Evolutionary conservation across 2,113 vertebrate genomes (phyloP).

Genomic region (Cranoglanis bouderius): DNA sequence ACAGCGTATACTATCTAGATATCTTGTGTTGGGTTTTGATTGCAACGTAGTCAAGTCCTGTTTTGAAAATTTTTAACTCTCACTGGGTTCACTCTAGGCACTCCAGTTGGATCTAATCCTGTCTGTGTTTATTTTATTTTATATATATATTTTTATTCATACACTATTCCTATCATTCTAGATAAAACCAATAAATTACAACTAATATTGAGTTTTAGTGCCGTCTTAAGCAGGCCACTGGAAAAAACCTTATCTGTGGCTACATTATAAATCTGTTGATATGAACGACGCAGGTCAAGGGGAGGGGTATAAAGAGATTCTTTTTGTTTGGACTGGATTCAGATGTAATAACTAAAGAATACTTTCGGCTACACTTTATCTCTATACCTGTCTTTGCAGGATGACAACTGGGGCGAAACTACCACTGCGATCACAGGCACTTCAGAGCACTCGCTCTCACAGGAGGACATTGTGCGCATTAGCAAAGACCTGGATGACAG

Average conservation of each 20-base stretch:
- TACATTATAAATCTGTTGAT: neutral
- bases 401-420: constrained; percentile 98
- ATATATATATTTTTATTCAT: neutral
- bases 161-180: neutral
- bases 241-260: neutral
- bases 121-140: too few relatives aligned
- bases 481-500: constrained; percentile 91
- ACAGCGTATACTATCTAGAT: neutral
- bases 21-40: neutral
- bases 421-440: constrained; percentile 94
- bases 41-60: neutral
- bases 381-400: constrained; percentile 69
- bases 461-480: constrained; percentile 91
- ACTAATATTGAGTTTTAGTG: neutral
- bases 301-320: too few relatives aligned
- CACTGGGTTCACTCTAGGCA: neutral
- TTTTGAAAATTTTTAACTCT: neutral
- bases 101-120: neutral
- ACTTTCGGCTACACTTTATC: neutral
- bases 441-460: constrained; percentile 94
- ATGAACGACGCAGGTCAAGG: neutral
- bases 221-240: neutral
- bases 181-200: neutral
- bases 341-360: neutral
- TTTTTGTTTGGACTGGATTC: neutral